These are phyloP conservation scores for Phoenoteleia sp. DNA, from an alignment of 2,888 invertebrate genomes.

Conservation along the genomic window DNA sequence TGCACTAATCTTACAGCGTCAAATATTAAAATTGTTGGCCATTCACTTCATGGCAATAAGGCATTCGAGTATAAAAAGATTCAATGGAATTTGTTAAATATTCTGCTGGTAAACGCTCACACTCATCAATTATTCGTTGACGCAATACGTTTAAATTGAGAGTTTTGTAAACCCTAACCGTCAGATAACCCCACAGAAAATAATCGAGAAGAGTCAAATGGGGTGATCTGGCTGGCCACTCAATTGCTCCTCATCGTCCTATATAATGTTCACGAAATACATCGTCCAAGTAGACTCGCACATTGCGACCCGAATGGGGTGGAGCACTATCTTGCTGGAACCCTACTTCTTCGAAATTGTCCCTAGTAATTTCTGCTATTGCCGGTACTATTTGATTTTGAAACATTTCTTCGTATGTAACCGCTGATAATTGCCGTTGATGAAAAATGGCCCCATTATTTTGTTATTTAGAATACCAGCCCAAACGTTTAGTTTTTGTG, in stretches of 20 bases:
- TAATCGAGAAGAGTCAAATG: neutral
- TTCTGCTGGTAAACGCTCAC: neutral
- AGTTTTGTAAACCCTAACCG: neutral
- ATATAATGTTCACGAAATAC: neutral
- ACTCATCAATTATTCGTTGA: neutral
- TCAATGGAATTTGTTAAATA: neutral
- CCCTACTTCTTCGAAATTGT: neutral
- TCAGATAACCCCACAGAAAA: neutral
- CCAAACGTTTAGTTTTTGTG: conserved; percentile 8
- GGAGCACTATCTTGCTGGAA: neutral
- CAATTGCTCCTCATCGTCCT: neutral
- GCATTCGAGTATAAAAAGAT: neutral
- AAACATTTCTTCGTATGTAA: no score
- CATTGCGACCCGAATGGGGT: neutral
- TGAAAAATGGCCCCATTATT: conserved; percentile 17
- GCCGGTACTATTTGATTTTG: conserved; percentile 7
- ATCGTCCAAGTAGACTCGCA: neutral
- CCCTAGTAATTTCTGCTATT: neutral
- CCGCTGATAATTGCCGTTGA: neutral
- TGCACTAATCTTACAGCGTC: neutral
- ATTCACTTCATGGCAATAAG: neutral
- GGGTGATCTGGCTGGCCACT: neutral
- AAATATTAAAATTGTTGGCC: neutral
- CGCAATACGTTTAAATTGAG: no score
- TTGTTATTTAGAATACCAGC: conserved; percentile 21